These are phyloP conservation scores for Uropetala carovei DNA, from an alignment of 2,888 invertebrate species.

Conservation along the genomic window DNA sequence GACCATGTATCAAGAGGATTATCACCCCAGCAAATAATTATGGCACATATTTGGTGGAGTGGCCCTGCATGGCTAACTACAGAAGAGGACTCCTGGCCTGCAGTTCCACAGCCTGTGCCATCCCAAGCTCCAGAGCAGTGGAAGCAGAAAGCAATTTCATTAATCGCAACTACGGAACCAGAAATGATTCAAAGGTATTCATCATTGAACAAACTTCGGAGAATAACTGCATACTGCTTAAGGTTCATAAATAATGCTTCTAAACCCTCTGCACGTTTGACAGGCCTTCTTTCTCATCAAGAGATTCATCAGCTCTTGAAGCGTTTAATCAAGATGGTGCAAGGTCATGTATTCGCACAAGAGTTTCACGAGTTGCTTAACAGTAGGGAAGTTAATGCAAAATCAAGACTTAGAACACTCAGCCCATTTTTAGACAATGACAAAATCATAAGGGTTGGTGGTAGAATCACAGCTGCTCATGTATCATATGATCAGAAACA, in stretches of 20 bases:
- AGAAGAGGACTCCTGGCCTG: not conserved
- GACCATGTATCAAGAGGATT: not conserved
- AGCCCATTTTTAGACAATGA: constrained; percentile 3
- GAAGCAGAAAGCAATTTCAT: not conserved
- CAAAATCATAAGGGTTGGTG: not conserved
- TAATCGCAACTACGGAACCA: not conserved
- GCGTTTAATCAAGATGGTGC: too few relatives aligned
- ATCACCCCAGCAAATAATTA: not conserved
- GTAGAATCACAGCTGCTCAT: not conserved
- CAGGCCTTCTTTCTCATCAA: too few relatives aligned
- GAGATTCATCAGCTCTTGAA: too few relatives aligned
- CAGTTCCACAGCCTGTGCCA: not conserved
- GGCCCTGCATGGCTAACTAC: not conserved
- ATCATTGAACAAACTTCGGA: not conserved
- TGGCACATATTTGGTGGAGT: not conserved
- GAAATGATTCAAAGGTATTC: not conserved
- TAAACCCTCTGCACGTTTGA: too few relatives aligned
- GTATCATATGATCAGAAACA: not conserved
- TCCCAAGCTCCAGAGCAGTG: not conserved
- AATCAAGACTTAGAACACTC: too few relatives aligned
- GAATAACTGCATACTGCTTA: constrained; percentile 1
- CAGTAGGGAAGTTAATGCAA: too few relatives aligned
- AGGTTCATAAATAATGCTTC: not conserved
- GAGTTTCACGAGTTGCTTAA: too few relatives aligned
- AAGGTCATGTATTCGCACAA: too few relatives aligned